Conservation (phyloP, 2,113 vertebrate genomes). For the Camelus dromedarius region DNA sequence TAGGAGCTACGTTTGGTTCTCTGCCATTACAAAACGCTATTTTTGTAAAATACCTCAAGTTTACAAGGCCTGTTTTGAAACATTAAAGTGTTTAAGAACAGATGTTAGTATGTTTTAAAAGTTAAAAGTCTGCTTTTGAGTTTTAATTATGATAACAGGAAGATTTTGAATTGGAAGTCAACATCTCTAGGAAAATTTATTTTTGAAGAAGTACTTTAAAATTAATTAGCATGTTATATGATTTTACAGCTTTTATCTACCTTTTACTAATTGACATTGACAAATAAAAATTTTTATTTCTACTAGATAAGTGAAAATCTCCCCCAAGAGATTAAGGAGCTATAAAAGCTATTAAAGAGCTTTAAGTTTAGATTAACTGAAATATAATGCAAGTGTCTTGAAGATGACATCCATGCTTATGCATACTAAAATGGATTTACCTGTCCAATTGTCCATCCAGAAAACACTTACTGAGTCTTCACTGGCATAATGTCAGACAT, state of each 20-base stretch:
- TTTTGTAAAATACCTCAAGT: constrained; percentile 63
- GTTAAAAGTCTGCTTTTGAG: constrained; percentile 16
- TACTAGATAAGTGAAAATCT: constrained; percentile 6
- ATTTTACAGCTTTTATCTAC: constrained; percentile 49
- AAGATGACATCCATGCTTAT: constrained; percentile 6
- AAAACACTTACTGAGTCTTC: constrained; percentile 3
- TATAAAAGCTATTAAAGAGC: not conserved
- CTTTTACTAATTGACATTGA: constrained; percentile 38
- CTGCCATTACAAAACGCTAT: constrained; percentile 38
- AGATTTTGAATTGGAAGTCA: constrained; percentile 33
- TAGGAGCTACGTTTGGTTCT: constrained; percentile 34
- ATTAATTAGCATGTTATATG: not conserved
- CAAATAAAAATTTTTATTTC: constrained; percentile 54
- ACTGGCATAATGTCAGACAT: not conserved
- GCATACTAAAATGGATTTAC: constrained; percentile 6
- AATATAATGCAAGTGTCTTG: constrained; percentile 16
- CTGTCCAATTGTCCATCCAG: constrained; percentile 5
- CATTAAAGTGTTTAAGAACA: constrained; percentile 61
- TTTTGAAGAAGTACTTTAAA: constrained; percentile 47
- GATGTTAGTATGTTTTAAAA: constrained; percentile 13
- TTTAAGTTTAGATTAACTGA: constrained; percentile 53
- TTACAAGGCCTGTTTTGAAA: constrained; percentile 63
- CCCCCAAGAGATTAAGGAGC: not conserved
- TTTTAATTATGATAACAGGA: constrained; percentile 56
- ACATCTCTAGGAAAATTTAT: constrained; percentile 13